Conservation (phyloP, 2,888 invertebrate species). For the Plagiodera versicolora region DNA sequence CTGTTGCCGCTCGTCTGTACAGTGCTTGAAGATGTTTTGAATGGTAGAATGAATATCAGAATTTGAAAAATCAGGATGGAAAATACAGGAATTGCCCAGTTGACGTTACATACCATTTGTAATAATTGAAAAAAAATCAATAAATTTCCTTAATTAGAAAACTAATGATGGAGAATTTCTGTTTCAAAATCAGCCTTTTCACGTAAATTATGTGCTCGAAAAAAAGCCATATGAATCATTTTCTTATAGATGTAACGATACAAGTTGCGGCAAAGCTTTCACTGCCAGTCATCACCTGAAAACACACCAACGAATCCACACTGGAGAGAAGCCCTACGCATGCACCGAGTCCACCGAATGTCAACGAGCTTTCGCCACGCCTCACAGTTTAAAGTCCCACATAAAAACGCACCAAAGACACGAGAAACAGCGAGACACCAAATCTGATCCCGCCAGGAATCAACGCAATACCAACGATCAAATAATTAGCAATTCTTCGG, state of each 20-base stretch:
- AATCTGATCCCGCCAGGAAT: neutral
- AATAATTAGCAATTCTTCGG: neutral
- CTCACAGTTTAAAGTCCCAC: conserved; percentile 82
- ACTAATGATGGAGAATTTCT: too few relatives aligned
- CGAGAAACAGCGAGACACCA: conserved; percentile 25
- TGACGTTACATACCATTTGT: too few relatives aligned
- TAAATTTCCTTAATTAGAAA: too few relatives aligned
- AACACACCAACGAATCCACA: conserved; percentile 82
- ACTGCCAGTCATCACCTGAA: conserved; percentile 93
- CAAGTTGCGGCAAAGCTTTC: conserved; percentile 89
- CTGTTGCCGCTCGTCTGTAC: too few relatives aligned
- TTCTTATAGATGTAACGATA: conserved; percentile 70
- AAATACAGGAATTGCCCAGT: too few relatives aligned
- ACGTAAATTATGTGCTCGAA: too few relatives aligned
- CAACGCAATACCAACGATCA: neutral
- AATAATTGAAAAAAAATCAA: too few relatives aligned
- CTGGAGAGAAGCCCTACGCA: conserved; percentile 76
- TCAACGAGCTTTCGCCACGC: conserved; percentile 77
- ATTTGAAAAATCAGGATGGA: too few relatives aligned
- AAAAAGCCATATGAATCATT: too few relatives aligned
- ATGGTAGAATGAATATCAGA: too few relatives aligned
- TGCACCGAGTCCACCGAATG: conserved; percentile 69
- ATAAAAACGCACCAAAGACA: conserved; percentile 70
- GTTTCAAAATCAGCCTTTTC: too few relatives aligned
- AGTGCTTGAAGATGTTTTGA: too few relatives aligned